Percentiles rank a stretch among this genome's conserved stretches.
Conservation (phyloP, 2,113 vertebrate species). For the Nicator chloris region DNA sequence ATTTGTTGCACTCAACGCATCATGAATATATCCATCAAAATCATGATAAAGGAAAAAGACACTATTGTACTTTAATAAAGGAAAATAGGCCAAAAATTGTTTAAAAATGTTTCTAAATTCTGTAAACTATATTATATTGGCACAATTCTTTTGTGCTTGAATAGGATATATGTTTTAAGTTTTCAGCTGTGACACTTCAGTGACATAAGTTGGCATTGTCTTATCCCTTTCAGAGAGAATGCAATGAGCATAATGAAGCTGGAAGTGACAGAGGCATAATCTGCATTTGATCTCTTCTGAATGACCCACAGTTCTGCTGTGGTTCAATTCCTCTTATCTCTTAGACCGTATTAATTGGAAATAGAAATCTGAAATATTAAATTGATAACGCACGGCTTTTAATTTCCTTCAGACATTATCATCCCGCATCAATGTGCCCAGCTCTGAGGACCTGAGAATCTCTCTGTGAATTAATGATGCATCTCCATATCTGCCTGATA, state of each 20-base stretch:
- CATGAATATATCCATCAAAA: neutral
- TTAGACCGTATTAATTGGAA: conserved; percentile 8
- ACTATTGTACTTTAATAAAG: neutral
- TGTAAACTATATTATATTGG: neutral
- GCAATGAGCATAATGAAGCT: neutral
- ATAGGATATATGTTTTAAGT: neutral
- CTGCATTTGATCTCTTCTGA: neutral
- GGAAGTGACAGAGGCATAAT: neutral
- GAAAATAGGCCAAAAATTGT: neutral
- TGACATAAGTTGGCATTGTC: neutral
- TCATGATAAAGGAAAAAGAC: neutral
- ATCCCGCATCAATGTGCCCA: neutral
- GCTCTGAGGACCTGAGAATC: neutral
- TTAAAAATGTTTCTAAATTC: neutral
- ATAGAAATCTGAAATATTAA: conserved; percentile 31
- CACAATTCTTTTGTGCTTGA: neutral
- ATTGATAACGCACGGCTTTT: neutral
- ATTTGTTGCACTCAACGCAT: neutral
- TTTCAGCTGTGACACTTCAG: neutral
- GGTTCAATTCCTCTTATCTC: neutral
- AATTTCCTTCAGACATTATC: conserved; percentile 29
- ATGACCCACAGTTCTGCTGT: neutral
- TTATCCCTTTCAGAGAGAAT: neutral
- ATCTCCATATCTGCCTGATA: neutral
- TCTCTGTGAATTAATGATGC: conserved; percentile 44